These are phyloP conservation scores for Chionis minor DNA, from an alignment of 2,113 vertebrate genomes.

Conservation along the genomic window DNA sequence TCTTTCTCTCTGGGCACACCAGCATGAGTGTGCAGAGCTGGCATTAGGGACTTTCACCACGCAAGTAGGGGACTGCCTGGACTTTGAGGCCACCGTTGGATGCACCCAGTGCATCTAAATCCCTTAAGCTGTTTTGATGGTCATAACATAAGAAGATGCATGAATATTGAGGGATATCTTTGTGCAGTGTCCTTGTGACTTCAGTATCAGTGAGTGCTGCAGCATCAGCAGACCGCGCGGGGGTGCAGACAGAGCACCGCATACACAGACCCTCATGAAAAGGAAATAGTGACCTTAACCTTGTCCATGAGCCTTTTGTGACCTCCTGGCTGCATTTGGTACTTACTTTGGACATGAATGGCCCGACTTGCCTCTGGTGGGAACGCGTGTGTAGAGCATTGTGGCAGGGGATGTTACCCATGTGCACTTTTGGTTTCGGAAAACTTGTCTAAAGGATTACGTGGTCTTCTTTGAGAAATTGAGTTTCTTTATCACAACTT, in stretches of 20 bases:
- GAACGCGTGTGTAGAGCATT: fast-evolving
- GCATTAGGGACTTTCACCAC: neutral
- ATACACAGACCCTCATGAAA: neutral
- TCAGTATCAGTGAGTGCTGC: neutral
- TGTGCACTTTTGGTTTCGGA: neutral
- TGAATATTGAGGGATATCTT: neutral
- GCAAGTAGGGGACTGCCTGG: neutral
- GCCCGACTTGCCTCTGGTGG: neutral
- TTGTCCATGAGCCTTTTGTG: neutral
- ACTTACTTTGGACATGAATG: neutral
- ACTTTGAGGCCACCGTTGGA: neutral
- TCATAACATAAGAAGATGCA: too few relatives aligned
- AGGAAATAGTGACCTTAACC: neutral
- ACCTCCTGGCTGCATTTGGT: neutral
- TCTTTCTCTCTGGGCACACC: neutral
- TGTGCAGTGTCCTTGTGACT: neutral
- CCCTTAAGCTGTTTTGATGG: neutral
- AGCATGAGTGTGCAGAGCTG: neutral
- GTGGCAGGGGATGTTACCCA: neutral
- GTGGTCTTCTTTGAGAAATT: neutral
- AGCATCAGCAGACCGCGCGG: neutral
- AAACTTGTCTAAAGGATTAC: neutral
- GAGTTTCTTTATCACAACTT: neutral
- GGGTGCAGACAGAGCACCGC: neutral
- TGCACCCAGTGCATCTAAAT: neutral